phyloP scores from a whole-genome alignment of 2,797 vertebrate genomes.

The Sebastiscus tertius region DNA sequence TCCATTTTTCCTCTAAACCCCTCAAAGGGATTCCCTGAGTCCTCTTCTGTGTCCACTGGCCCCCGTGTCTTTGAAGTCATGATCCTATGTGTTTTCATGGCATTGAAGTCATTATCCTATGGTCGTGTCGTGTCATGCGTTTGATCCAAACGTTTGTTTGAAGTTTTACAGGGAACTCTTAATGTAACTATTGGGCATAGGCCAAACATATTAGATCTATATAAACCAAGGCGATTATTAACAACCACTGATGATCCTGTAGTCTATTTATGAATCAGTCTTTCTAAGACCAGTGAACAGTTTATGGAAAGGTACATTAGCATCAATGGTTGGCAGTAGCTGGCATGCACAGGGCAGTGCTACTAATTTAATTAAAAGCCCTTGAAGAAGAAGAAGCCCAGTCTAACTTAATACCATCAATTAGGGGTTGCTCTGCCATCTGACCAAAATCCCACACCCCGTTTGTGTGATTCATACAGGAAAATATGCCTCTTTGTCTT shows the following conservation, averaged over 20 bases:
- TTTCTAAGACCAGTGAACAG: constrained; percentile 18
- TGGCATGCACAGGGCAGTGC: constrained; percentile 30
- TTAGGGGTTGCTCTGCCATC: constrained; percentile 68
- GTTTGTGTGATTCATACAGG: constrained; percentile 77
- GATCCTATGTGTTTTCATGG: constrained; percentile 70
- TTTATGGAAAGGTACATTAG: constrained; percentile 29
- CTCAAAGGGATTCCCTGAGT: constrained; percentile 80
- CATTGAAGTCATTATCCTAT: constrained; percentile 69
- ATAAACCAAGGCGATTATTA: constrained; percentile 34
- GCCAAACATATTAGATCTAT: constrained; percentile 36
- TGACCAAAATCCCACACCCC: constrained; percentile 74
- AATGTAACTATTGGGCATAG: constrained; percentile 45
- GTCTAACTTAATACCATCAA: constrained; percentile 72
- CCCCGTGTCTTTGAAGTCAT: constrained; percentile 67
- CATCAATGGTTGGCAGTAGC: constrained; percentile 51
- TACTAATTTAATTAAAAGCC: constrained; percentile 75
- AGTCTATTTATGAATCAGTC: constrained; percentile 27
- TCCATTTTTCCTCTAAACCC: constrained; percentile 74
- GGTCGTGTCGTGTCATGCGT: constrained; percentile 62
- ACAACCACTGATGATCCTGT: constrained; percentile 29
- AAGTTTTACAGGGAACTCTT: constrained; percentile 60
- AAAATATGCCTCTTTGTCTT: constrained; percentile 81
- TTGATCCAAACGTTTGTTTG: constrained; percentile 69
- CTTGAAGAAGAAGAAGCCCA: constrained; percentile 65
- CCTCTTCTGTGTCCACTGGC: constrained; percentile 63